Evolutionary conservation across 2,797 vertebrate genomes (phyloP).

Genomic region (Diplodus sargus): DNA sequence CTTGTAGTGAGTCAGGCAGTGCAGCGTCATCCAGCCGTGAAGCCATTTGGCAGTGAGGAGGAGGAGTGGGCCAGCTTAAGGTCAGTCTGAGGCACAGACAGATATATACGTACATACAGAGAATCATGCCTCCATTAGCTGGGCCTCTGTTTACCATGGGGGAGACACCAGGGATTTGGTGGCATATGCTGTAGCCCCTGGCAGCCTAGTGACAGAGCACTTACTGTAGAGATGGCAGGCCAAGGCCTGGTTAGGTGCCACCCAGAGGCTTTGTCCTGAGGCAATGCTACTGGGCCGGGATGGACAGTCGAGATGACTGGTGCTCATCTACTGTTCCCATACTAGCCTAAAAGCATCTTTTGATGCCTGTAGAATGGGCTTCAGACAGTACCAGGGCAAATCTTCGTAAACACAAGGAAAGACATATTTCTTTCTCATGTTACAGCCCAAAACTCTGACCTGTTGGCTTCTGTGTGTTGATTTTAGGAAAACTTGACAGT

Average conservation of each 20-base stretch:
- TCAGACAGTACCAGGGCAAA: slow-evolving; percentile 15
- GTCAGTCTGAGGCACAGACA: slow-evolving; percentile 66
- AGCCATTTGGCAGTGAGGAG: slow-evolving; percentile 57
- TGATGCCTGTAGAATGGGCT: slow-evolving; percentile 23
- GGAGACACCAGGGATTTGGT: slow-evolving; percentile 84
- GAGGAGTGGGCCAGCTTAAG: slow-evolving; percentile 78
- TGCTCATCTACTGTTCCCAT: slow-evolving; percentile 53
- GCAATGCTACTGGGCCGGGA: slow-evolving; percentile 81
- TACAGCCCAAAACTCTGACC: slow-evolving; percentile 2
- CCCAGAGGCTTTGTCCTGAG: slow-evolving; percentile 83
- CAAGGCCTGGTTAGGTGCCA: slow-evolving; percentile 80
- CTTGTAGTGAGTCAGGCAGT: slow-evolving; percentile 35
- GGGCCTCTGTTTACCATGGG: slow-evolving; percentile 82
- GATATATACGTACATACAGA: slow-evolving; percentile 56
- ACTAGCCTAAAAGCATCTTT: slow-evolving; percentile 62
- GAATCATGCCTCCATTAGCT: slow-evolving; percentile 82
- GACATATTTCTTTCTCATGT: slow-evolving; percentile 8
- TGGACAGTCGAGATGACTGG: slow-evolving; percentile 71
- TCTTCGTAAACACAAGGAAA: slow-evolving; percentile 7
- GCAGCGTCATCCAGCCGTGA: slow-evolving; percentile 63
- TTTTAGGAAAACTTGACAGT: not conserved
- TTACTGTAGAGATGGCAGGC: slow-evolving; percentile 84
- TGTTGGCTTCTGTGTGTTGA: slow-evolving; percentile 16
- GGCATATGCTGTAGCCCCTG: slow-evolving; percentile 87
- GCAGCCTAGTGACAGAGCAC: slow-evolving; percentile 88